Conservation (phyloP, 2,888 invertebrate species). For the Augiades crinisus region DNA sequence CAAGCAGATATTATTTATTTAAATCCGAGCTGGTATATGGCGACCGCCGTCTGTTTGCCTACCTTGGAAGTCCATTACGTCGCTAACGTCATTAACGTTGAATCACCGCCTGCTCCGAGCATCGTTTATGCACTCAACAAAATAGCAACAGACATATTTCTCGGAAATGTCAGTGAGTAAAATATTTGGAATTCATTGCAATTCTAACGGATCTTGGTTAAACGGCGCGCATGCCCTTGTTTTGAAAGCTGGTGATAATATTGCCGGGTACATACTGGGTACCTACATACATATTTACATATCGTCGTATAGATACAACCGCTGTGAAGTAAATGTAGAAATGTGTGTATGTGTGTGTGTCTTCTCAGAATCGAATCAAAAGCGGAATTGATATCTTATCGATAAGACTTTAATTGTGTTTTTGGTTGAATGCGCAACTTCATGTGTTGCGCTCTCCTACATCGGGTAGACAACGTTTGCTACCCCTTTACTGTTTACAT, state of each 20-base stretch:
- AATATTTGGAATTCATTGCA: conserved; percentile 44
- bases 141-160: conserved; percentile 57
- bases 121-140: conserved; percentile 49
- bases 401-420: no score
- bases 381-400: no score
- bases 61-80: conserved; percentile 52
- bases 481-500: no score
- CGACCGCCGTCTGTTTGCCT: conserved; percentile 52
- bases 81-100: conserved; percentile 57
- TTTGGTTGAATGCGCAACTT: no score
- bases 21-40: conserved; percentile 39
- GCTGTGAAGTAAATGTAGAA: no score
- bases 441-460: no score
- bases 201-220: conserved; percentile 33
- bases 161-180: conserved; percentile 51
- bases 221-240: conserved; percentile 28
- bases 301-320: no score
- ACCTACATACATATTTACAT: not conserved
- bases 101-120: conserved; percentile 49
- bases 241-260: conserved; percentile 14
- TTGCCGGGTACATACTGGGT: not conserved
- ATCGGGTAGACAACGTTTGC: no score
- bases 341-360: no score
- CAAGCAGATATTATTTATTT: conserved; percentile 36
- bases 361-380: no score